Evolutionary conservation across 2,888 invertebrate species (phyloP).

Genomic region (Aleiodes alternator): DNA sequence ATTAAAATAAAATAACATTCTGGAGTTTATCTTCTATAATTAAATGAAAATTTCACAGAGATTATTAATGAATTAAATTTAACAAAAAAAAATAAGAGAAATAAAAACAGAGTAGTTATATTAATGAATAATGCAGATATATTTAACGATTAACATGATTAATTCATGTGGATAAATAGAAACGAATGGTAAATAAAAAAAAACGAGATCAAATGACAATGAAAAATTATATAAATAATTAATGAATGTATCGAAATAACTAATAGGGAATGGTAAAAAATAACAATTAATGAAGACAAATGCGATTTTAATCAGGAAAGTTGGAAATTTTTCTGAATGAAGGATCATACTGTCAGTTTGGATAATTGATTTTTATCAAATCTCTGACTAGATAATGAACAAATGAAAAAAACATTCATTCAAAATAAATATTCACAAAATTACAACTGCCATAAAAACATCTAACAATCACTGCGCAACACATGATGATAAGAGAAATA

Average conservation of each 20-base stretch:
- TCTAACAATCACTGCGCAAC: slow-evolving; percentile 17
- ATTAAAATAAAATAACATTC: slow-evolving; percentile 22
- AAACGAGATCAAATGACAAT: slow-evolving; percentile 45
- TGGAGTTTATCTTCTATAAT: slow-evolving; percentile 42
- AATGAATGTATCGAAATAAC: slow-evolving; percentile 3
- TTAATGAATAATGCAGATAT: slow-evolving; percentile 30
- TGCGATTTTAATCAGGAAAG: slow-evolving; percentile 26
- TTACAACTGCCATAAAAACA: slow-evolving; percentile 47
- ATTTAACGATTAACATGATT: slow-evolving; percentile 19
- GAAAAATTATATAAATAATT: slow-evolving; percentile 41
- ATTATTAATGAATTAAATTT: slow-evolving; percentile 29
- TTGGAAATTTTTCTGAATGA: slow-evolving; percentile 24
- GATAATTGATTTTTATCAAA: background rate
- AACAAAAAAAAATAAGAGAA: background rate
- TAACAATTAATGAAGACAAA: slow-evolving; percentile 35
- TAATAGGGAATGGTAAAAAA: slow-evolving; percentile 9
- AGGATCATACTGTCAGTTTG: slow-evolving; percentile 12
- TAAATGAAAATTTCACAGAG: slow-evolving; percentile 35
- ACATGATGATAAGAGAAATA: background rate
- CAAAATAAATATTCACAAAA: slow-evolving; percentile 55
- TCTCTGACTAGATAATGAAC: slow-evolving; percentile 25
- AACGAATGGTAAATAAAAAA: slow-evolving; percentile 22
- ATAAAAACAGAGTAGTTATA: slow-evolving; percentile 16
- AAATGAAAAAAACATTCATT: slow-evolving; percentile 44
- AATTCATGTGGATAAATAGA: slow-evolving; percentile 11